Evolutionary conservation across 2,888 invertebrate species (phyloP), one percentile per base, ranked within the genome.

Genomic region (Iphiclides podalirius): DNA sequence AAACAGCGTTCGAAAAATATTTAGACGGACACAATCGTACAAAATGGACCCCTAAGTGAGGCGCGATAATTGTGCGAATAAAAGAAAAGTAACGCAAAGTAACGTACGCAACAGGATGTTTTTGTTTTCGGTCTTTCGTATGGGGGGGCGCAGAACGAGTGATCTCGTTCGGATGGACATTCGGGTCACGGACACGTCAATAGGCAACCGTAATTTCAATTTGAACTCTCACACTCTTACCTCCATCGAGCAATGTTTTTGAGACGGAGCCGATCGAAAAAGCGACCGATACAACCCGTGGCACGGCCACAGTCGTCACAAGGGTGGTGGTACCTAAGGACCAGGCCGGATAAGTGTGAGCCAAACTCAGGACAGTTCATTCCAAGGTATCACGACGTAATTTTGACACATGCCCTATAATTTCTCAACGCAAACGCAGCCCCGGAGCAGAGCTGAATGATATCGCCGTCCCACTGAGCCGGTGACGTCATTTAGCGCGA

Each of bases 221-320:
- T 20, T 20, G 4, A 20, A 20, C 6, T 61, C 63, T 60, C 65
- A 67, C 72, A 64, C 72, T 75, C 85, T 86, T 86, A 86, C 86
- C 86, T 86, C 76, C 77, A 75, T 68, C 77, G 82, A 82, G 75
- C 80, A 82, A 85, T 70, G 80, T 82, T 84, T 86, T 85, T 85
- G 84, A 85, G 75, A 61, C 82, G 85, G 63, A 84, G 84, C 58
- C 78, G 83, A 73, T 77, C 77, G 84, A 81, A 68, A 67, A 84
- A 77, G 59, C 83, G 82, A 78, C 75, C 79, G 72, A 86, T 77
- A 81, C 82, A 85, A 81, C 80, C 70, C 67, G 79, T 67, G 54
- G 79, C 75, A 70, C 78, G 79, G 79, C 77, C 79, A 66, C 85
- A 82, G 77, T 82, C 80, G 78, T 84, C 85, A 55, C 83, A 77